Base-by-base conservation (phyloP, 2,888 invertebrate genomes). In the Drosophila atripex region DNA sequence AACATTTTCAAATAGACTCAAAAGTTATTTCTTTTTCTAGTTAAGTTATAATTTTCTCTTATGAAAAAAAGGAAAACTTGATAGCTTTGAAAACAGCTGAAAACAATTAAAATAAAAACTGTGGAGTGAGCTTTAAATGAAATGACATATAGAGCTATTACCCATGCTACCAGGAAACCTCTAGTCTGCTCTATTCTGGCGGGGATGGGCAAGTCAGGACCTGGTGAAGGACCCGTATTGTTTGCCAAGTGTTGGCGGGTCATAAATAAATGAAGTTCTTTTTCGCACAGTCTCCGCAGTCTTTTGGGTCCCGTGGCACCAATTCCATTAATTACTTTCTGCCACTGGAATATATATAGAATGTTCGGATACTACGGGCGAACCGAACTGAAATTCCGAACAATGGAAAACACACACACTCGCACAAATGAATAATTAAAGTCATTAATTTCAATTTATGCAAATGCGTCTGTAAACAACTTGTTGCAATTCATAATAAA, bases 381-480 rank as follows among this genome's bases (percentile, higher is more conserved):
- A 32, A 25, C 56, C 66, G 30, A 47, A 49, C 63, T 38, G 60
- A 58, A 49, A 47, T 55, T 49, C 12, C 25, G 8, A 70, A 64
- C 66, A 65, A 46, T 23, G 28, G 25, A 16, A 43, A 39, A 53
- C 56, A 64, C 43, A 55, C 69, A 68, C 59, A 52, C 54, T 39
- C 53, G 68, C 46, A 85, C 70, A 73, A 68, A 77, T 84, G 86
- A 88, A 84, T 88, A 84, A 88, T 84, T 88, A 73, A 85, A 88
- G 84, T 75, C 88, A 85, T 85, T 85, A 85, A 85, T 85, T 88
- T 85, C 84, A 85, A 85, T 85, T 85, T 85, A 85, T 85, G 84
- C 88, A 85, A 85, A 85, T 85, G 84, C 88, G 88, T 85, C 84
- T 86, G 84, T 84, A 85, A 85, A 86, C 86, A 88, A 85, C 88